Evolutionary conservation across 2,888 invertebrate species (phyloP).

Genomic region (Brachylomia viminalis): DNA sequence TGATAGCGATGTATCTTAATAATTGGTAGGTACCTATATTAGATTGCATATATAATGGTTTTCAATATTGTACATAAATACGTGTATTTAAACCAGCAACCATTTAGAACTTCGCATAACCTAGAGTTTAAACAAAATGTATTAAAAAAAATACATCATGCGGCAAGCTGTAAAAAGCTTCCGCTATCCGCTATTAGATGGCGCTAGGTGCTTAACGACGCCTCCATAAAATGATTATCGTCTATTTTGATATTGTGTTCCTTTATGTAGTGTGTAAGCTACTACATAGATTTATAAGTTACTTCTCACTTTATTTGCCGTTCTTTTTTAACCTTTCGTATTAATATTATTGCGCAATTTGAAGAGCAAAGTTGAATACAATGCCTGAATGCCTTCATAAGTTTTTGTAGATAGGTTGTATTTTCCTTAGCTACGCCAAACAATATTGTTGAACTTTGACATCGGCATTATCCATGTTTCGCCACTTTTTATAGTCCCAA

Average conservation of each 20-base stretch:
- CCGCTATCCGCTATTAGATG: conserved; percentile 60
- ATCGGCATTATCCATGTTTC: conserved; percentile 62
- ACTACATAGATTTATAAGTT: conserved; percentile 21
- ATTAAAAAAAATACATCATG: not conserved
- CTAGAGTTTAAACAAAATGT: not conserved
- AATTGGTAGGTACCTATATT: too few relatives aligned
- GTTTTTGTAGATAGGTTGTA: not conserved
- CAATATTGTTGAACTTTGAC: conserved; percentile 67
- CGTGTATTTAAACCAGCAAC: not conserved
- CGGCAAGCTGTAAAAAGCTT: conserved; percentile 12
- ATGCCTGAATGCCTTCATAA: conserved; percentile 1
- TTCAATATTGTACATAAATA: not conserved
- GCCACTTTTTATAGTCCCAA: conserved; percentile 60
- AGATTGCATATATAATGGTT: too few relatives aligned
- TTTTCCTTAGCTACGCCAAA: conserved; percentile 9
- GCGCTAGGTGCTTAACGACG: conserved; percentile 56
- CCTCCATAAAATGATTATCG: conserved; percentile 24
- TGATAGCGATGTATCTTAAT: not conserved
- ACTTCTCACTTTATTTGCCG: conserved; percentile 8
- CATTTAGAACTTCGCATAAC: not conserved
- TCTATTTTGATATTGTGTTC: conserved; percentile 8
- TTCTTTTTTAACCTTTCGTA: conserved; percentile 9
- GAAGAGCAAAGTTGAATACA: conserved; percentile 11
- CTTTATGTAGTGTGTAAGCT: not conserved
- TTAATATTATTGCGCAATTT: conserved; percentile 10